These are phyloP conservation scores for Stenodema calcarata DNA, from an alignment of 2,888 invertebrate genomes.

Conservation along the genomic window DNA sequence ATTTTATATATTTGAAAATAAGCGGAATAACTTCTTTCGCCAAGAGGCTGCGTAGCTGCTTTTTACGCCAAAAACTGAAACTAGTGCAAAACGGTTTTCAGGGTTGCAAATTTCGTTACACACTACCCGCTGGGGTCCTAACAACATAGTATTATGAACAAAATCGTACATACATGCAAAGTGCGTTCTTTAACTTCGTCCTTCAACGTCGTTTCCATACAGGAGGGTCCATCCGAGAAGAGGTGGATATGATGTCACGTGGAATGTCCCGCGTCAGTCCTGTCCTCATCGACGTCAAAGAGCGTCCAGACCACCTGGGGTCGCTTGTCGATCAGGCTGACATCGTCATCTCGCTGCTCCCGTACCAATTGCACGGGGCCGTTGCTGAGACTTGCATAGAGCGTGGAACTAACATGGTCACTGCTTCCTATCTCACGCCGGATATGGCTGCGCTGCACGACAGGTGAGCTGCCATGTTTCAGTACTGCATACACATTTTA, in stretches of 20 bases:
- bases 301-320: slow-evolving; percentile 72
- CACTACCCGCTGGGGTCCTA: too few species aligned
- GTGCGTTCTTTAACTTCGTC: neutral
- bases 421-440: slow-evolving; percentile 91
- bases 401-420: slow-evolving; percentile 90
- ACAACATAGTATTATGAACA: too few species aligned
- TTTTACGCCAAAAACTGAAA: too few species aligned
- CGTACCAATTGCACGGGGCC: slow-evolving; percentile 86
- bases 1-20: too few species aligned
- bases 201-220: slow-evolving; percentile 42
- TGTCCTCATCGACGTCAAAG: slow-evolving; percentile 81
- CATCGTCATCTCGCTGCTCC: slow-evolving; percentile 86
- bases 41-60: too few species aligned
- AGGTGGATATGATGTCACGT: slow-evolving; percentile 82
- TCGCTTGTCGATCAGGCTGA: slow-evolving; percentile 77
- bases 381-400: slow-evolving; percentile 87
- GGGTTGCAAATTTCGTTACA: too few species aligned
- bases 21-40: too few species aligned
- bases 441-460: slow-evolving; percentile 81
- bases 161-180: too few species aligned
- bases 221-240: slow-evolving; percentile 84
- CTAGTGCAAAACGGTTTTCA: too few species aligned
- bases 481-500: too few species aligned
- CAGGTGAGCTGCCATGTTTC: slow-evolving; percentile 63
- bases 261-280: slow-evolving; percentile 80